Evolutionary conservation across 2,888 invertebrate species (phyloP).

Genomic region (Leptinotarsa haldemani): DNA sequence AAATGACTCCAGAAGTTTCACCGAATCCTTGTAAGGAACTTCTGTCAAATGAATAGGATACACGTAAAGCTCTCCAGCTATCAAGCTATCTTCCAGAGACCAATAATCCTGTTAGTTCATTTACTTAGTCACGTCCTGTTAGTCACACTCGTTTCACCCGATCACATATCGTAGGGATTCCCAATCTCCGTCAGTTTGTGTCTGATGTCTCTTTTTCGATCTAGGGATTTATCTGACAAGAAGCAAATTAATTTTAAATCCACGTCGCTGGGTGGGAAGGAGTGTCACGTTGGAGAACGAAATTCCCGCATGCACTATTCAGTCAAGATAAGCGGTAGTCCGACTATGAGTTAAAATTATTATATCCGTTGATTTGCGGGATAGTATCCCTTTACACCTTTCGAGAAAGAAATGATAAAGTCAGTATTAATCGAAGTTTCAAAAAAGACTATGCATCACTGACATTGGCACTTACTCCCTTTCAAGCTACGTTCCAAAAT

Average conservation of each 20-base stretch:
- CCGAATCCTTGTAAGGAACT: constrained; percentile 1
- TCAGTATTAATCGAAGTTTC: too few species aligned
- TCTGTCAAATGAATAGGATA: not conserved
- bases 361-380: too few species aligned
- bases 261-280: not conserved
- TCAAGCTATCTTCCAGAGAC: constrained; percentile 26
- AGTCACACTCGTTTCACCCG: constrained; percentile 59
- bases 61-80: constrained; percentile 29
- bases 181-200: constrained; percentile 25
- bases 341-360: too few species aligned
- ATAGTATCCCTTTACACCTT: too few species aligned
- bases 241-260: constrained; percentile 35
- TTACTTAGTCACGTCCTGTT: constrained; percentile 63
- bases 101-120: constrained; percentile 55
- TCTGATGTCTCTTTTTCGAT: constrained; percentile 34
- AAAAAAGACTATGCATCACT: too few species aligned
- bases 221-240: constrained; percentile 37
- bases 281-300: not conserved
- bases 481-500: too few species aligned
- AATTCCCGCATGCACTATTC: not conserved
- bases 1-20: not conserved
- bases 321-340: not conserved
- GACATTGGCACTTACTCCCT: too few species aligned
- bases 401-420: too few species aligned
- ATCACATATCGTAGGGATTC: constrained; percentile 62